Percentiles rank a stretch among this genome's conserved stretches.
Evolutionary conservation across 2,888 invertebrate species (phyloP).

Genomic region (Lochmaea capreae): DNA sequence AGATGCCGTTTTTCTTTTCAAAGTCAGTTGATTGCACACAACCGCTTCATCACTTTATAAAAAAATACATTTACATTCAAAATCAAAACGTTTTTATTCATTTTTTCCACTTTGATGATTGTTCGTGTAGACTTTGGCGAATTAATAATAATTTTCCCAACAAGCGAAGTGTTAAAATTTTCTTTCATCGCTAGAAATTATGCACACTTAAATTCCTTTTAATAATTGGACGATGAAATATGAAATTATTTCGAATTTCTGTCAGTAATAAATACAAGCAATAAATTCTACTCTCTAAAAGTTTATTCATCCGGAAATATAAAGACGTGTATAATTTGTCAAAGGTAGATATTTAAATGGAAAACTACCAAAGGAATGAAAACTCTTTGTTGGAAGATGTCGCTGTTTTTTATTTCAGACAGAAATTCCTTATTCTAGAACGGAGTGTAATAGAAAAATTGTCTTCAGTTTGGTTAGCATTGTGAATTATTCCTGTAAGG

Average conservation of each 20-base stretch:
- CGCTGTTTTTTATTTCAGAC: neutral
- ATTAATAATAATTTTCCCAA: conserved; percentile 20
- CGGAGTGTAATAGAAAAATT: neutral
- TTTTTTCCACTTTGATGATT: conserved; percentile 17
- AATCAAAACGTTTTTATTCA: neutral
- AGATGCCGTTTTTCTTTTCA: too few species aligned
- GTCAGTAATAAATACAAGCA: neutral
- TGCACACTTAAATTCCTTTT: conserved; percentile 9
- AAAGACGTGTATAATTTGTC: conserved; percentile 9
- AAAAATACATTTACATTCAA: conserved; percentile 1
- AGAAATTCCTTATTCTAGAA: neutral
- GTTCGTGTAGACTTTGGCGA: conserved; percentile 4
- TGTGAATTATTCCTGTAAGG: too few species aligned
- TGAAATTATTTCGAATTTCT: conserved; percentile 2
- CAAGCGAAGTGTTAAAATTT: conserved; percentile 20
- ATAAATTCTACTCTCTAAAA: neutral
- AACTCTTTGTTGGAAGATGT: neutral
- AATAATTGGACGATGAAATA: conserved; percentile 4
- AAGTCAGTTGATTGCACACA: neutral
- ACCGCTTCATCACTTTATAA: neutral
- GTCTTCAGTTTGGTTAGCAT: neutral
- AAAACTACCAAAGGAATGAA: conserved; percentile 1
- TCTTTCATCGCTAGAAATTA: conserved; percentile 17
- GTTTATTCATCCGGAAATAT: neutral
- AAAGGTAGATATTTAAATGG: conserved; percentile 11